Percentiles rank a stretch among this genome's conserved stretches.
phyloP scores from a whole-genome alignment of 2,888 invertebrate genomes.

The Eupithecia exiguata region DNA sequence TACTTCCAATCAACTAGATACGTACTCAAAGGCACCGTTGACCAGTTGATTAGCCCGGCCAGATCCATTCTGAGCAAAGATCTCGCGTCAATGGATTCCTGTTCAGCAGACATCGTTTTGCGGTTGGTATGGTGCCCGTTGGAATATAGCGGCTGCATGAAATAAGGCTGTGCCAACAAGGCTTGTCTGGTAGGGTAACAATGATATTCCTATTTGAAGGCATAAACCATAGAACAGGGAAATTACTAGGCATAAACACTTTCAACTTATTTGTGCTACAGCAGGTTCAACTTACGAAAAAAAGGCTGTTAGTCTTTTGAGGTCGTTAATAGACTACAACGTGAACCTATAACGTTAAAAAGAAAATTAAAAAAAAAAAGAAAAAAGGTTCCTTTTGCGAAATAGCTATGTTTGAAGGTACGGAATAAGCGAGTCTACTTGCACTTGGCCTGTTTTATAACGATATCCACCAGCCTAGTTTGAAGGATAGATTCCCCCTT shows the following conservation, averaged over 20 bases:
- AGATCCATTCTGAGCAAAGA: conserved; percentile 11
- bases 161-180: conserved; percentile 38
- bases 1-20: not conserved
- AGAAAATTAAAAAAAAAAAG: no score
- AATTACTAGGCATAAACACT: not conserved
- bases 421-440: no score
- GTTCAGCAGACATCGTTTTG: conserved; percentile 57
- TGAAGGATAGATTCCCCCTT: no score
- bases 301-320: no score
- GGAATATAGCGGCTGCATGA: conserved; percentile 56
- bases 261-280: not conserved
- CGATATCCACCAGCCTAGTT: no score
- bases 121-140: conserved; percentile 58
- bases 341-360: no score
- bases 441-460: no score
- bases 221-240: not conserved
- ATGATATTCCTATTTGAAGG: conserved; percentile 7
- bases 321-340: no score
- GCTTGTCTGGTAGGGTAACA: conserved; percentile 28
- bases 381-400: no score
- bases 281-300: not conserved
- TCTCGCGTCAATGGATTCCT: conserved; percentile 40
- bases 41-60: not conserved
- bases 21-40: not conserved
- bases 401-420: no score